Evolutionary conservation across 2,113 vertebrate species (phyloP), one percentile per base, ranked within the genome.

Genomic region (Connochaetes taurinus): DNA sequence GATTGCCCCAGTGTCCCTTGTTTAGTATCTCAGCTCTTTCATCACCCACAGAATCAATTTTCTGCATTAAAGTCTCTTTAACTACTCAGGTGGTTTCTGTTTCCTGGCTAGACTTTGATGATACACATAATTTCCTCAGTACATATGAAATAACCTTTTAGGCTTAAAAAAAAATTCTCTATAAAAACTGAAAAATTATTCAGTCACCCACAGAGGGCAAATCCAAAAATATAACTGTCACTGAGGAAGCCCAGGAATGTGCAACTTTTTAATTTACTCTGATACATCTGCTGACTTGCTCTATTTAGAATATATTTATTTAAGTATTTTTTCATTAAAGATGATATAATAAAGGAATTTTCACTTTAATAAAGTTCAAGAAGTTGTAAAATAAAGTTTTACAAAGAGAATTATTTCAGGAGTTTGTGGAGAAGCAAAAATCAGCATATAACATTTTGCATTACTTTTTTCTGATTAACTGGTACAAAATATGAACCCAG

Each of bases 111-210:
- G 16, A 85, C 85, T 97, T 36, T 81, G 8, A 92, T 45, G 43
- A 86, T 82, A n/a, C 27, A 71, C 57, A 74, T 58, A 58, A 88
- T 91, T 97, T 97, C 76, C 27, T 94, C 29, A 88, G 11, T 71
- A 86, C 43, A 78, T 76, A 25, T 53, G 31, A 94, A 95, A 94
- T 94, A 95, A 90, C 19, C n/a, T 76, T 98, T 84, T 23, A 81
- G n/a, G 71, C 50, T 40, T 86, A 43, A 40, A 13, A 76, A 67
- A 40, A 43, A 27, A 14, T 93, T 83, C 50, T 91, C 50, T 74
- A 10, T 89, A 53, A 80, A 91, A 58, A 89, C 36, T 71, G 13
- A 27, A 95, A 96, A 94, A 88, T 84, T 89, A 81, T 84, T 90
- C 21, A 33, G 64, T 93, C 16, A 96, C 53, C 29, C 78, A 86